Base-by-base conservation (phyloP, 2,888 invertebrate species). In the Dendrolimus houi region DNA sequence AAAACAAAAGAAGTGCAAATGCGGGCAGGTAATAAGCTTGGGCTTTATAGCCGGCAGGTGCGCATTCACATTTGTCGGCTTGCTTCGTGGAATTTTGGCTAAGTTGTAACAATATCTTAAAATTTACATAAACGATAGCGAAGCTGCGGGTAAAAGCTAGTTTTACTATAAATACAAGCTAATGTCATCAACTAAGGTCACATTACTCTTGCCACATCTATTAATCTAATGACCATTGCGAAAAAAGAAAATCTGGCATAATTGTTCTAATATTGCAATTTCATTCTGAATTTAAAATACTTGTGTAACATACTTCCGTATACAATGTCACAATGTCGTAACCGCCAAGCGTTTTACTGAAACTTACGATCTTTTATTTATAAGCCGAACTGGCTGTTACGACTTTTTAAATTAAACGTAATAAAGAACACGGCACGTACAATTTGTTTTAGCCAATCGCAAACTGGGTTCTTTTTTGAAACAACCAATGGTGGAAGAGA, bases 391-490 rank as follows among this genome's bases (percentile, higher is more conserved):
- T 61, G 72, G 71, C 79, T 66, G 72, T 74, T 85, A 81, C 60
- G 81, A 65, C 81, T 63, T 83, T 87, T 81, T 62, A 62, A 78
- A 80, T 79, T 79, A 71, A 72, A 57, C 57, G 64, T 69, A 72
- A 80, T 83, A 84, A 85, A 86, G 79, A 83, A 82, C 80, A 72
- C 75, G 73, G 83, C 88, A 85, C 83, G 78, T 80, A 85, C 91
- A 91, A 91, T 92, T 92, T 92, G 87, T 86, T 86, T 85, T 77
- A 75, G 77, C 92, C 92, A 92, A 92, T 92, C 85, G 81, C 83
- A 78, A 71, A 81, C 79, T 75, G 75, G 77, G 76, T 78, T 74
- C 71, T 84, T 85, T 87, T 87, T 87, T 78, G 71, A 83, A 85
- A 83, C 86, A 81, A 68, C 92, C 91, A 92, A 91, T 91, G 75